Base-by-base conservation (phyloP, 2,113 vertebrate species). In the Rhinopomastus cyanomelas region DNA sequence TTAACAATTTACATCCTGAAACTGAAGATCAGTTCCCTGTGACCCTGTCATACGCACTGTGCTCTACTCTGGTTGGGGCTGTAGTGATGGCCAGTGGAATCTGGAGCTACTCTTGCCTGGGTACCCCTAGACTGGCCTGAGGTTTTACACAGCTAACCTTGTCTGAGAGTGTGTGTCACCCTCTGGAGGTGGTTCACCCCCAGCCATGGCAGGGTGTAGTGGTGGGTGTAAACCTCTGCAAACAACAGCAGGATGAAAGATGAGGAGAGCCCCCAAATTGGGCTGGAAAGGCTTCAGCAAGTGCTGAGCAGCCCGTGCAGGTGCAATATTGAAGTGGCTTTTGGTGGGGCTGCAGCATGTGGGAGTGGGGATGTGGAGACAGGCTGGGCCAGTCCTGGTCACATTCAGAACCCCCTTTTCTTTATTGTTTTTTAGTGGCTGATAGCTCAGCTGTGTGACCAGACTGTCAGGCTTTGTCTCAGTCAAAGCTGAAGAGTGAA, bases 131-230 rank as follows among this genome's bases (percentile, higher is more conserved):
- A 14, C 4, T 59, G 75, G 49, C 16, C 8, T 37, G 6, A 21
- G 9, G 7, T 8, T 60, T 59, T 44, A 19, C 12, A 17, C 14
- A 18, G 4, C 32, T 25, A 32, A 16, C 23, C 30, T 77, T 59
- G 16, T 12, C 32, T 3, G 2, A 1, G 2, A 16, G 60, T 23
- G 29, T 30, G 12, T 3, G 1, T 1, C 4, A 3, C 36, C 48
- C 42, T 67, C 71, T 2, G 4, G 27, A 64, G 23, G 8, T 66
- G 27, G 52, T 17, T 88, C 65, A 17, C 11, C 30, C 15, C 46
- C 44, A 30, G 6, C 46, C 2, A 3, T 71, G 55, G 37, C 37
- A 37, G 44, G 16, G 21, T 12, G 2, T 62, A 44, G 29, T 11
- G 7, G 29, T 37, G 15, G 22, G 67, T 57, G 20, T 25, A 78